Conservation (phyloP, 2,888 invertebrate species). For the Drosophila mulleri region DNA sequence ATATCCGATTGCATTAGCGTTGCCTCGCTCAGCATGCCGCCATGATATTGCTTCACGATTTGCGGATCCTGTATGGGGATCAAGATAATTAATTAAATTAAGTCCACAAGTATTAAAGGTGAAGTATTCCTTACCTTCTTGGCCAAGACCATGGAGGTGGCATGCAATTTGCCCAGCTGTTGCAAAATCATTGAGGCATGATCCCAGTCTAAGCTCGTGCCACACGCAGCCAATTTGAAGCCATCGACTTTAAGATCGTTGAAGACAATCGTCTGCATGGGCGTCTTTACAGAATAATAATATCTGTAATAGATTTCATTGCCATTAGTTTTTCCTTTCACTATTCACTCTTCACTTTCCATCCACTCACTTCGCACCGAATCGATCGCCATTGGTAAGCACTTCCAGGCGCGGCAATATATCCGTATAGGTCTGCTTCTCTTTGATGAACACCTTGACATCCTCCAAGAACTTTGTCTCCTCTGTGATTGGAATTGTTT, state of each 20-base stretch:
- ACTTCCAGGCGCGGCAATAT: conserved; percentile 84
- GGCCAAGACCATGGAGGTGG: conserved; percentile 86
- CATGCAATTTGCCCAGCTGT: conserved; percentile 86
- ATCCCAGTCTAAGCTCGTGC: conserved; percentile 86
- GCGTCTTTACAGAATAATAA: conserved; percentile 70
- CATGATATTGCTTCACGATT: conserved; percentile 56
- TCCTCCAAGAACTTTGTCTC: conserved; percentile 83
- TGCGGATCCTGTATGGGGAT: conserved; percentile 52
- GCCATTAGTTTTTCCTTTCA: neutral
- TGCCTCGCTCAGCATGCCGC: conserved; percentile 65
- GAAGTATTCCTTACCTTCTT: conserved; percentile 84
- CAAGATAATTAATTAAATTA: neutral
- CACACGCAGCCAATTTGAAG: conserved; percentile 86
- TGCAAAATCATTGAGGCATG: conserved; percentile 86
- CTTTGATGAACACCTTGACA: conserved; percentile 84
- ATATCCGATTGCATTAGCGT: conserved; percentile 56
- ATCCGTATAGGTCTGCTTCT: conserved; percentile 83
- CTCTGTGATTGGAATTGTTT: conserved; percentile 78
- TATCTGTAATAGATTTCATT: conserved; percentile 58
- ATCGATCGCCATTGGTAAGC: conserved; percentile 74
- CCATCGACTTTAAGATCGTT: conserved; percentile 86
- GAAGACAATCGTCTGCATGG: conserved; percentile 84
- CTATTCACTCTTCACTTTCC: neutral
- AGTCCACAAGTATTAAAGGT: neutral
- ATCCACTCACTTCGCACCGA: conserved; percentile 77